Evolutionary conservation across 2,113 vertebrate species (phyloP), one percentile per base, ranked within the genome.

Genomic region (Grammomys surdaster): DNA sequence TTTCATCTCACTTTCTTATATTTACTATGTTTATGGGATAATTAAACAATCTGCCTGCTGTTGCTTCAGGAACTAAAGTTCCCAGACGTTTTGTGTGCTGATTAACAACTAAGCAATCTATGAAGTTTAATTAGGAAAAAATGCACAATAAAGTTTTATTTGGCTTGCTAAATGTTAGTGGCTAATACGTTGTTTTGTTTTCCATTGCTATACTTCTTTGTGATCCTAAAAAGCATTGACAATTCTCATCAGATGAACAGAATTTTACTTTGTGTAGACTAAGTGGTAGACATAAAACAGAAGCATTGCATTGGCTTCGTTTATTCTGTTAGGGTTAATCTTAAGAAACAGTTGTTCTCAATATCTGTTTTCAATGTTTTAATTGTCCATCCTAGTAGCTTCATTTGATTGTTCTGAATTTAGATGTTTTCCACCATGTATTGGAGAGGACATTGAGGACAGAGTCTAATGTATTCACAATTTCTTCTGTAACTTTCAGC

Each of bases 91-190:
- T 96, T 89, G 69, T 95, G 31, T 78, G 72, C 81, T 98, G 97
- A 98, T 97, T 97, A 97, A 96, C 65, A 97, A 60, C 69, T 84
- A 97, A 97, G 58, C 88, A 97, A 92, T 95, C 96, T 88, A 95
- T 97, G 87, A 97, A 96, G 24, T 97, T 94, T 97, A 97, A 98
- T 96, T 97, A 94, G 95, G 88, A 85, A 95, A 97, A 98, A 97
- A 97, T 75, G 81, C 89, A 97, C 90, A 97, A 89, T 95, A 97
- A 97, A 97, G 69, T 54, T 97, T 97, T 98, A 97, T 98, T 98
- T 89, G 94, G 54, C 54, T 76, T 77, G 81, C 36, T 94, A 98
- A 97, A 97, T 95, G 97, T 96, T 96, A 96, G 85, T 89, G 86
- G 86, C 43, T 94, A 95, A 95, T 78, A 40, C 20, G 65, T 43